These are phyloP conservation scores for Morelia viridis DNA, from an alignment of 2,797 vertebrate species.

Conservation along the genomic window DNA sequence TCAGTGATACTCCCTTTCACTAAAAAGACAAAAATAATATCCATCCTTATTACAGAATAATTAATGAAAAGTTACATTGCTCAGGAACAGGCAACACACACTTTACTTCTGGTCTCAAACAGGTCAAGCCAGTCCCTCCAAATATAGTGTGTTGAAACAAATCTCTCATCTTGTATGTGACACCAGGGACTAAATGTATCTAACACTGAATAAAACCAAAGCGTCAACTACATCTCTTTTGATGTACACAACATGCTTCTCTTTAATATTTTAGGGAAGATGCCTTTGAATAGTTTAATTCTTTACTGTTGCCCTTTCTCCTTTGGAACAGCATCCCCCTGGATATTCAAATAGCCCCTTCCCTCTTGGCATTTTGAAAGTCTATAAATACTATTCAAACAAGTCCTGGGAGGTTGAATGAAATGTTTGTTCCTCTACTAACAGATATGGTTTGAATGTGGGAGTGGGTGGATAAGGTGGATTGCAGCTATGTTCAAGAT, in stretches of 20 bases:
- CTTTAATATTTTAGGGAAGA: background rate
- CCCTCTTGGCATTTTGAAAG: too few relatives aligned
- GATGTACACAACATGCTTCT: background rate
- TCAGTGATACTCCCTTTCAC: conserved; percentile 38
- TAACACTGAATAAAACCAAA: background rate
- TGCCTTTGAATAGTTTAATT: background rate
- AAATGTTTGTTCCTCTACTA: too few relatives aligned
- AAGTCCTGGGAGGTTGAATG: too few relatives aligned
- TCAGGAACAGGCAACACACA: background rate
- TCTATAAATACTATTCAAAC: too few relatives aligned
- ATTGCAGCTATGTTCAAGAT: too few relatives aligned
- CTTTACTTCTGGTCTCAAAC: background rate
- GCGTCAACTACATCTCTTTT: background rate
- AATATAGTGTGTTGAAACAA: background rate
- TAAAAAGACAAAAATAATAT: conserved; percentile 58
- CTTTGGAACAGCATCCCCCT: too few relatives aligned
- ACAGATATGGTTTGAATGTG: too few relatives aligned
- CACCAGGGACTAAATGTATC: background rate
- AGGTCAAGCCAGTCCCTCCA: background rate
- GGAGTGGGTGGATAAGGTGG: too few relatives aligned
- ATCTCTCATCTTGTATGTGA: background rate
- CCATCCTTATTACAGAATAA: conserved; percentile 27
- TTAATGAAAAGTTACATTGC: background rate
- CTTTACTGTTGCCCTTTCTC: too few relatives aligned
- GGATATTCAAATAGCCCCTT: too few relatives aligned